Percentiles rank a stretch among this genome's conserved stretches.
These are phyloP conservation scores for Diogma glabrata DNA, from an alignment of 2,888 invertebrate genomes.

Conservation along the genomic window DNA sequence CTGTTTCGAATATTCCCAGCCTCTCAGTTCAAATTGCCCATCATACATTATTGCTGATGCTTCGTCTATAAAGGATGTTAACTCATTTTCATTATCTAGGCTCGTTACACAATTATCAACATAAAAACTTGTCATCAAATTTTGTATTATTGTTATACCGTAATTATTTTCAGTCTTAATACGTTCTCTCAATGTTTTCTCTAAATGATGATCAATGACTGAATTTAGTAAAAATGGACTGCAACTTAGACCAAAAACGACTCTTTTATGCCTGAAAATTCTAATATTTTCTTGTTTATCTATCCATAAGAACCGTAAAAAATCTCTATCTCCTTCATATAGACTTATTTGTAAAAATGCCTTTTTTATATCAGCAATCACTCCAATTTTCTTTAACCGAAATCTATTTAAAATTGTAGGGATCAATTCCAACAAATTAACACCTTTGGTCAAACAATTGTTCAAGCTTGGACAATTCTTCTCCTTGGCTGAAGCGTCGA, in stretches of 20 bases:
- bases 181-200: too few species aligned
- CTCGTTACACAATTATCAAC: conserved; percentile 7
- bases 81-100: neutral
- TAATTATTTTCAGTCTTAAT: neutral
- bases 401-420: neutral
- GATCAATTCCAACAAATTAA: conserved; percentile 2
- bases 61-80: too few species aligned
- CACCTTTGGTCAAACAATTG: neutral
- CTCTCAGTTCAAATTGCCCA: neutral
- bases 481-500: too few species aligned
- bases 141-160: neutral
- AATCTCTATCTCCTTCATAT: neutral
- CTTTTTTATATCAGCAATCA: neutral
- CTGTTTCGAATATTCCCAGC: neutral
- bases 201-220: neutral
- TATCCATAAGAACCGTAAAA: neutral
- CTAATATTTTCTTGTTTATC: neutral
- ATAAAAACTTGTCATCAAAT: conserved; percentile 5
- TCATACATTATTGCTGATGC: too few species aligned
- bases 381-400: conserved; percentile 1
- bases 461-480: neutral
- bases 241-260: conserved; percentile 1
- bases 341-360: conserved; percentile 7
- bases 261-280: neutral
- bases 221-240: neutral